Evolutionary conservation across 2,888 invertebrate genomes (phyloP), one percentile per base, ranked within the genome.

Genomic region (Tubulanus polymorphus): DNA sequence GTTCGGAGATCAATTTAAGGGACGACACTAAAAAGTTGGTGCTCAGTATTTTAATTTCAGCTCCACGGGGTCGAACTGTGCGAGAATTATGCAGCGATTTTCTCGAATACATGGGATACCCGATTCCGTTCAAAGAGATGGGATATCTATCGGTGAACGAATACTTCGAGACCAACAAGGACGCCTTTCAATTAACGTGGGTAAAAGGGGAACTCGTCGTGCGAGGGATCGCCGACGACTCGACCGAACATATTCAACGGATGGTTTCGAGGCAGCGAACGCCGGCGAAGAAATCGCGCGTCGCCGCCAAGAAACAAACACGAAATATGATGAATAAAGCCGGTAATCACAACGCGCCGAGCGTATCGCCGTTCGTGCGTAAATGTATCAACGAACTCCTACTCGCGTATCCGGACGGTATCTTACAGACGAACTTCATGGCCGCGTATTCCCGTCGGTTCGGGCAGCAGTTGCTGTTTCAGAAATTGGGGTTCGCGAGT

Each of bases 251-350:
- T 51, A 71, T 73, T 18, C 63, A 68, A 54, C 66, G 59, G 49
- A 48, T 73, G 26, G 71, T 73, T 5, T 61, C 68, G 1, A 63
- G 62, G 37, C 71, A 72, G 52, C 71, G 64, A 54, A 53, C 68
- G 1, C 41, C 61, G 1, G 64, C 62, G 51, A 63, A 63, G 46
- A 63, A 62, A n/a, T n/a, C n/a, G n/a, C n/a, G n/a, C n/a, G n/a
- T n/a, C n/a, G n/a, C n/a, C n/a, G n/a, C n/a, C n/a, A n/a, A n/a
- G n/a, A n/a, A n/a, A n/a, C n/a, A n/a, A n/a, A n/a, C n/a, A n/a
- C n/a, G n/a, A n/a, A n/a, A n/a, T n/a, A n/a, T n/a, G n/a, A n/a
- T n/a, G n/a, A n/a, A n/a, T n/a, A n/a, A n/a, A n/a, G n/a, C n/a
- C n/a, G n/a, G n/a, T n/a, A n/a, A n/a, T n/a, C n/a, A n/a, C n/a